Evolutionary conservation across 2,797 vertebrate genomes (phyloP), one percentile per base, ranked within the genome.

Genomic region (Syngnathus rostellatus): DNA sequence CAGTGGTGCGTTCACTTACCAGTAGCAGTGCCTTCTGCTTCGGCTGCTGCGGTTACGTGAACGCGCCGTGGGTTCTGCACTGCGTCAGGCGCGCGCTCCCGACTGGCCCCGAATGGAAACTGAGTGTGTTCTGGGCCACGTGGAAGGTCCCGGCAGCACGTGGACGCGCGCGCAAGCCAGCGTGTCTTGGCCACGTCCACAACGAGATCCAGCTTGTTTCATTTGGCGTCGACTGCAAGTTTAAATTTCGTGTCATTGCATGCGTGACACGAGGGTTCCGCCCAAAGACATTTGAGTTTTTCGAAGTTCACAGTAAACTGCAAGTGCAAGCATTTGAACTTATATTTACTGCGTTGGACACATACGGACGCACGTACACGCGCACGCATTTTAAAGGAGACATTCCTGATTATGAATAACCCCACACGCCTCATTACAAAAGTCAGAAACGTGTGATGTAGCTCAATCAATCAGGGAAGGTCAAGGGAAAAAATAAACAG

Each of bases 41-140:
- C 60, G 23, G 8, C 31, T 31, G 31, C 31, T 31, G 31, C 17
- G 8, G 60, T 21, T 12, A 45, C 60, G 60, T 45, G 60, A 62
- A 62, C 60, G 60, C 60, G 60, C 60, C 40, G 41, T 41, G 60
- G 41, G 40, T 41, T 45, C 60, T 62, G 60, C 60, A 62, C 60
- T 62, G 60, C 60, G 60, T 25, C 60, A 45, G 40, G 21, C 60
- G 38, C 60, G 60, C 60, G 60, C 40, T 43, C 58, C 38, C 31
- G 38, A 10, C 51, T 21, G 51, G 9, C 4, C 1, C 8, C 51
- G 53, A 61, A 21, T 61, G 59, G 59, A 41, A 62, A 62, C 21
- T 25, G 60, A 62, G 60, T 45, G 21, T 21, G 21, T n/a, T 45
- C 2, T 3, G 11, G 21, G 43, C 60, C 41, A 62, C 60, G 60